Percentiles rank a stretch among this genome's conserved stretches.
phyloP scores from a whole-genome alignment of 2,888 invertebrate genomes.

The Eledona agricola region DNA sequence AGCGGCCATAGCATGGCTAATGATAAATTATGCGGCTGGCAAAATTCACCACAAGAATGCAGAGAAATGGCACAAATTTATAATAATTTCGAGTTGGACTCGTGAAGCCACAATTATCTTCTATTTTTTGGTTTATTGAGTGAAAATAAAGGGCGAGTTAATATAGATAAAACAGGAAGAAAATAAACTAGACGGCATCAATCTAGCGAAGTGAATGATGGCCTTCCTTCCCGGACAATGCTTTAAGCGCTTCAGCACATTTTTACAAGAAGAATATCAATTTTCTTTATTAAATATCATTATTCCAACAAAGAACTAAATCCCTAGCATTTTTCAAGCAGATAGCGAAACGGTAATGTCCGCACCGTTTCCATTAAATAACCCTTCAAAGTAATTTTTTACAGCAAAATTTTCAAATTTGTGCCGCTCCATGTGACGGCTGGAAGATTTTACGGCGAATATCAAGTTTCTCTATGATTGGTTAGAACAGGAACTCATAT shows the following conservation, averaged over 20 bases:
- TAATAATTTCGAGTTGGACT: too few relatives aligned
- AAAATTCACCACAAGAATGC: conserved; percentile 1
- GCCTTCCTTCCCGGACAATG: conserved; percentile 44
- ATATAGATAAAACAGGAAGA: conserved; percentile 46
- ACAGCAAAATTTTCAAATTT: not conserved
- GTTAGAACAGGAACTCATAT: conserved; percentile 11
- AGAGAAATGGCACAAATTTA: too few relatives aligned
- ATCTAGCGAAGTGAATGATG: conserved; percentile 47
- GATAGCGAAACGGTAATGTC: conserved; percentile 48
- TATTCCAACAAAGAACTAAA: conserved; percentile 51
- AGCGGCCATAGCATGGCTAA: conserved; percentile 6
- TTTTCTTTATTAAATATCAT: conserved; percentile 56
- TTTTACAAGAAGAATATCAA: conserved; percentile 53
- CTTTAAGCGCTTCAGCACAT: conserved; percentile 48
- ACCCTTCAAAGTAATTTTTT: not conserved
- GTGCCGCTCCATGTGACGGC: not conserved
- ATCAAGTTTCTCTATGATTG: conserved; percentile 4
- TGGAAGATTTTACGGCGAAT: conserved; percentile 1
- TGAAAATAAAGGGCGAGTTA: conserved; percentile 30
- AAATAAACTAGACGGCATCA: conserved; percentile 49
- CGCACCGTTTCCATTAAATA: too few relatives aligned
- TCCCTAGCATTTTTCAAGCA: conserved; percentile 47
- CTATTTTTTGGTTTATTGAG: too few relatives aligned
- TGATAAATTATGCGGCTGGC: conserved; percentile 10
- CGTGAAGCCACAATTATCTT: too few relatives aligned